Conservation (phyloP, 2,113 vertebrate genomes). For the Felis chaus region DNA sequence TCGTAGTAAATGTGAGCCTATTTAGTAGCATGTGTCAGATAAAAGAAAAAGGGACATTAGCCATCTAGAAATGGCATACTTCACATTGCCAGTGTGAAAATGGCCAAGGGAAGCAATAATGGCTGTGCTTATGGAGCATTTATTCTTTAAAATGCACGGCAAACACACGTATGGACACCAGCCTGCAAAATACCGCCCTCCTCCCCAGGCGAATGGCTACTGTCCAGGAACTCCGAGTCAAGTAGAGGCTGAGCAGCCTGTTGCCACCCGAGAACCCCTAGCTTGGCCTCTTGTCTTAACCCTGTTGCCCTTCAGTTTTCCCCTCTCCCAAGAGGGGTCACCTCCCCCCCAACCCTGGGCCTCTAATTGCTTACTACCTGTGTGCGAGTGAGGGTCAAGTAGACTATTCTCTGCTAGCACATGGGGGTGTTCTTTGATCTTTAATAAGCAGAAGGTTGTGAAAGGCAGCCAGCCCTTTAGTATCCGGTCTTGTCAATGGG, state of each 20-base stretch:
- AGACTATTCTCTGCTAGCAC: background rate
- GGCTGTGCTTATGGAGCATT: slow-evolving; percentile 36
- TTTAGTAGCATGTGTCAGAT: slow-evolving; percentile 40
- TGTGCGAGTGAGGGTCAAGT: background rate
- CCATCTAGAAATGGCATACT: slow-evolving; percentile 39
- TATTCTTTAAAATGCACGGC: slow-evolving; percentile 56
- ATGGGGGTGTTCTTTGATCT: background rate
- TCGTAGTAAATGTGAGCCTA: background rate
- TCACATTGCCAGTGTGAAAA: slow-evolving; percentile 58
- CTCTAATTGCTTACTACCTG: background rate
- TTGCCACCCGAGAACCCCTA: background rate
- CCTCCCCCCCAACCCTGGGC: background rate
- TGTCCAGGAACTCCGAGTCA: background rate
- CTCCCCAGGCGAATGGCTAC: background rate
- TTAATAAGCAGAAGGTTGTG: background rate
- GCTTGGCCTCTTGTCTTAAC: background rate
- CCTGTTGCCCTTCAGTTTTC: background rate
- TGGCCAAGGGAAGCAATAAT: slow-evolving; percentile 33
- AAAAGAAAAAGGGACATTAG: slow-evolving; percentile 41
- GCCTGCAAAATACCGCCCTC: background rate
- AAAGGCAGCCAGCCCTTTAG: background rate
- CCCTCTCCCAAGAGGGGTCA: background rate
- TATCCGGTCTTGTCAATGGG: background rate
- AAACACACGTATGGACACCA: background rate
- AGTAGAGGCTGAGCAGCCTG: background rate